phyloP scores from a whole-genome alignment of 1,140 invertebrate genomes.

The Drosophila pandora region DNA sequence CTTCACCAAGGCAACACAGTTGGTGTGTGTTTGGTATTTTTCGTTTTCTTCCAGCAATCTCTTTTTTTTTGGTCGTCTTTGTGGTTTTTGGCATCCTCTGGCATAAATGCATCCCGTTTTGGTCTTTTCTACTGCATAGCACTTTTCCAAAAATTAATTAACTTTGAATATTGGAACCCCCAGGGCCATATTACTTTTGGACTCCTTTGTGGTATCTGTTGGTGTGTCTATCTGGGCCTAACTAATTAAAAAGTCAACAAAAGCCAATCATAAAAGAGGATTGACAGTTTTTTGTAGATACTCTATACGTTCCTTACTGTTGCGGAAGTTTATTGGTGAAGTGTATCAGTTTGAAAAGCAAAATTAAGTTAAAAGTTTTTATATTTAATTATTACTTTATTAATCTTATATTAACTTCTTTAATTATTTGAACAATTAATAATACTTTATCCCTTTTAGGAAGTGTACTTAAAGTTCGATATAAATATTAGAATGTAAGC shows the following conservation, averaged over 20 bases:
- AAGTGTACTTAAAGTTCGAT: slow-evolving; percentile 7
- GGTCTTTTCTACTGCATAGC: slow-evolving; percentile 39
- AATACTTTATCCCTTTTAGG: neutral
- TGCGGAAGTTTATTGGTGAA: neutral
- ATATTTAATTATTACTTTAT: too few species aligned
- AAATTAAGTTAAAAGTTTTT: too few species aligned
- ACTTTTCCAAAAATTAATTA: slow-evolving; percentile 69
- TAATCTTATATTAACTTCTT: too few species aligned
- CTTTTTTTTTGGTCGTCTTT: slow-evolving; percentile 10
- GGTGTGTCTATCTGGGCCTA: slow-evolving; percentile 26
- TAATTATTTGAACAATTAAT: too few species aligned
- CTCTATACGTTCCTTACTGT: neutral
- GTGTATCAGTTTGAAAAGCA: too few species aligned
- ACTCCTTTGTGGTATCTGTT: slow-evolving; percentile 24
- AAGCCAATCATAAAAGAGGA: slow-evolving; percentile 70
- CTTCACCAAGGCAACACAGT: slow-evolving; percentile 58
- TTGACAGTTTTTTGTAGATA: slow-evolving; percentile 36
- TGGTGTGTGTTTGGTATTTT: slow-evolving; percentile 50
- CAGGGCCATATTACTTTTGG: slow-evolving; percentile 23
- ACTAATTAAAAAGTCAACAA: slow-evolving; percentile 69
- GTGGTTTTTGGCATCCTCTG: slow-evolving; percentile 25
- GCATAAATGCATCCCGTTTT: slow-evolving; percentile 54
- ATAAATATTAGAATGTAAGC: neutral
- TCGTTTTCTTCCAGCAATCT: neutral
- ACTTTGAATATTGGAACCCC: slow-evolving; percentile 36